Conservation (phyloP, 2,888 invertebrate genomes). For the Hanleya hanleyi region DNA sequence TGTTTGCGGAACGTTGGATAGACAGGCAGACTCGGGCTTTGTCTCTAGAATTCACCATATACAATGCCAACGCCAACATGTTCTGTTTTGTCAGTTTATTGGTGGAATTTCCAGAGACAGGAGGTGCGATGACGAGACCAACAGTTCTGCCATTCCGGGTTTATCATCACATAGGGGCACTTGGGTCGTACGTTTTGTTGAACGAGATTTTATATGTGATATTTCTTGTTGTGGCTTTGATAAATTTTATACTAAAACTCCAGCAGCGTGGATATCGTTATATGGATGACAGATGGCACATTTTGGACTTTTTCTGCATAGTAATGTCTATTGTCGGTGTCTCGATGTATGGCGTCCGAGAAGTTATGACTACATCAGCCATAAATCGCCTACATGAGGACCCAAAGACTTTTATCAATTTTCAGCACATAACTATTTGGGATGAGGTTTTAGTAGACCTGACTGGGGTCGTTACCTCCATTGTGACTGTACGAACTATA, state of each 20-base stretch:
- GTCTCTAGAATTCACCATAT: constrained; percentile 60
- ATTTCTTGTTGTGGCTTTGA: constrained; percentile 37
- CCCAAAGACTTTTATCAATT: constrained; percentile 53
- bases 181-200: constrained; percentile 43
- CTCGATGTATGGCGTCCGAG: constrained; percentile 42
- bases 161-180: constrained; percentile 43
- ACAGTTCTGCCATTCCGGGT: constrained; percentile 48
- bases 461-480: not conserved
- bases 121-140: constrained; percentile 51
- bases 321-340: constrained; percentile 36
- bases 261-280: constrained; percentile 35
- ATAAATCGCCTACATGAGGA: constrained; percentile 46
- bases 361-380: constrained; percentile 37
- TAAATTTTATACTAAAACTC: constrained; percentile 36
- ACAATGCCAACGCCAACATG: constrained; percentile 58
- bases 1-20: constrained; percentile 49
- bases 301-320: constrained; percentile 44
- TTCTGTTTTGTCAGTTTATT: constrained; percentile 57
- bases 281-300: constrained; percentile 49
- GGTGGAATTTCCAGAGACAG: constrained; percentile 61
- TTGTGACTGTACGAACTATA: not conserved
- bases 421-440: constrained; percentile 55
- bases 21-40: constrained; percentile 58
- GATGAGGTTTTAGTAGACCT: constrained; percentile 31
- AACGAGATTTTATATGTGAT: constrained; percentile 46